Percentiles rank a stretch among this genome's conserved stretches.
phyloP scores from a whole-genome alignment of 2,797 vertebrate genomes.

The Myiotriccus ornatus region DNA sequence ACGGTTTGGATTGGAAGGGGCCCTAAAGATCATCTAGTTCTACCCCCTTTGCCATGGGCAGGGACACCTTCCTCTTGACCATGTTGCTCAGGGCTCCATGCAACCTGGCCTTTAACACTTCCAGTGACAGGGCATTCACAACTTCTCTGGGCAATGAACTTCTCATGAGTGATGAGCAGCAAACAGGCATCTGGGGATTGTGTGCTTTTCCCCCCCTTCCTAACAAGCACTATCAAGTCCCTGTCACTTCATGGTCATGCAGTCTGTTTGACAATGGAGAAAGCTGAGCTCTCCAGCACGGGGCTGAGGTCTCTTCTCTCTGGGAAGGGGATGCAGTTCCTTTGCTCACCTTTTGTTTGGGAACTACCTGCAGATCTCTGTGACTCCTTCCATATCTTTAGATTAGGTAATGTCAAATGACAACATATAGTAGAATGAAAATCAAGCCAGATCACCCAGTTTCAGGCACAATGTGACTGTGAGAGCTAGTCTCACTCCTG shows the following conservation, averaged over 20 bases:
- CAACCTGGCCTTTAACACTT: neutral
- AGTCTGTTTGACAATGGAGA: neutral
- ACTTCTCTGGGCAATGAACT: neutral
- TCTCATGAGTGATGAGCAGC: neutral
- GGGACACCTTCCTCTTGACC: neutral
- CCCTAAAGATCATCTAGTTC: neutral
- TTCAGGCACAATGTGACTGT: neutral
- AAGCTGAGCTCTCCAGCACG: neutral
- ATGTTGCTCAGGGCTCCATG: neutral
- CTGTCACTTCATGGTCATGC: neutral
- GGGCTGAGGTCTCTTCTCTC: fast-evolving
- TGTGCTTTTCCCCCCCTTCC: neutral
- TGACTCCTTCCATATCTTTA: neutral
- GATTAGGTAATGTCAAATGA: neutral
- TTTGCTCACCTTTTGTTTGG: neutral
- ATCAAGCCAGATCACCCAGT: neutral
- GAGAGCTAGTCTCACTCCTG: neutral
- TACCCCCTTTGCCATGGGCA: neutral
- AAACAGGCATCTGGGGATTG: neutral
- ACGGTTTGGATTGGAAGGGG: neutral
- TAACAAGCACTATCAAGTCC: neutral
- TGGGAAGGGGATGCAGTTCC: neutral
- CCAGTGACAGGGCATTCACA: neutral
- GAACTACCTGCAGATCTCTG: neutral
- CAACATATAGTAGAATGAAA: neutral